Conservation (phyloP, 2,888 invertebrate species). For the Tetheella fluctuosa region DNA sequence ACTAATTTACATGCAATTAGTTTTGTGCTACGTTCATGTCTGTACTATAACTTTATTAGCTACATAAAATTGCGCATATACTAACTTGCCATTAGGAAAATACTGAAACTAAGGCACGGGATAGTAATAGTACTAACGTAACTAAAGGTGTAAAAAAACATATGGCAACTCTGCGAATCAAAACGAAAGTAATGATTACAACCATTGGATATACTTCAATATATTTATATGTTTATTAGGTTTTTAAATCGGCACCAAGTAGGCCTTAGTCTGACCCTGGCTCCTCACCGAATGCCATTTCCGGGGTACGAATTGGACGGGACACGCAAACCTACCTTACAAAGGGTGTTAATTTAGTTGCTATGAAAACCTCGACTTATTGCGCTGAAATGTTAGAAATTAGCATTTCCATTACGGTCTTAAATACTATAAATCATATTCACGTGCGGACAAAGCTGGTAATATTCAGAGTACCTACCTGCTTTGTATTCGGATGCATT, state of each 20-base stretch:
- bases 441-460: slow-evolving; percentile 37
- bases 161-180: not conserved
- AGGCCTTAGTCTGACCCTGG: slow-evolving; percentile 48
- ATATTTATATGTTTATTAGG: slow-evolving; percentile 39
- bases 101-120: too few relatives aligned
- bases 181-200: not conserved
- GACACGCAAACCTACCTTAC: slow-evolving; percentile 63
- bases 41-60: too few relatives aligned
- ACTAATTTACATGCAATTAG: too few relatives aligned
- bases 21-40: too few relatives aligned
- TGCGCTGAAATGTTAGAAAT: slow-evolving; percentile 52
- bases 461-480: slow-evolving; percentile 29
- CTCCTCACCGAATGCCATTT: slow-evolving; percentile 62
- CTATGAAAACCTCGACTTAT: slow-evolving; percentile 53
- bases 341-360: slow-evolving; percentile 72
- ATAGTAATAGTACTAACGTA: too few relatives aligned
- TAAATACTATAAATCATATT: slow-evolving; percentile 46
- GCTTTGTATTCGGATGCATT: slow-evolving; percentile 38
- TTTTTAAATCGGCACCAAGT: slow-evolving; percentile 39
- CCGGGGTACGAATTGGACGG: slow-evolving; percentile 61
- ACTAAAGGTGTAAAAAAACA: too few relatives aligned
- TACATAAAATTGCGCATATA: too few relatives aligned
- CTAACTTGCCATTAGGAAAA: too few relatives aligned
- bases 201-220: slow-evolving; percentile 33
- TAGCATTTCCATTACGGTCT: slow-evolving; percentile 53